phyloP scores from a whole-genome alignment of 1,140 invertebrate species.

The Ladona fulva region DNA sequence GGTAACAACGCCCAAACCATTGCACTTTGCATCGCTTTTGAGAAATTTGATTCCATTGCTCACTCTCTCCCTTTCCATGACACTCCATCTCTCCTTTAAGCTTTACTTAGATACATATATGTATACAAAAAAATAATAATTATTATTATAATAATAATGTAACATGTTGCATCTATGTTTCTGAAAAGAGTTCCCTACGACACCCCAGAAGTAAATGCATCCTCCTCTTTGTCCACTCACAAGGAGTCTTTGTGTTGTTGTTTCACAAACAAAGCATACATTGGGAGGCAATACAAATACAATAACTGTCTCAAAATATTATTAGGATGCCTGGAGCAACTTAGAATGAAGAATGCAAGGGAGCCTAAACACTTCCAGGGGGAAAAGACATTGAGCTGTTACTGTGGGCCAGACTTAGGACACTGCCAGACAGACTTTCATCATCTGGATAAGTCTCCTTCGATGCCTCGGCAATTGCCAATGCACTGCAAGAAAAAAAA shows the following conservation, averaged over 20 bases:
- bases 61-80: neutral
- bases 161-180: constrained; percentile 2
- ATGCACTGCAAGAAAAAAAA: constrained; percentile 53
- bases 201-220: neutral
- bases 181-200: too few relatives aligned
- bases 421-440: constrained; percentile 82
- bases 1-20: neutral
- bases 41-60: neutral
- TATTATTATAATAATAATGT: constrained; percentile 10
- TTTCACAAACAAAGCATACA: too few relatives aligned
- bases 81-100: neutral
- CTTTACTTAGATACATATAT: neutral
- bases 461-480: constrained; percentile 82
- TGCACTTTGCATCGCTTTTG: neutral
- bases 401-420: constrained; percentile 87
- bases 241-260: too few relatives aligned
- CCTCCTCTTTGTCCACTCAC: neutral
- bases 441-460: constrained; percentile 77
- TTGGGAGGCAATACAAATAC: neutral
- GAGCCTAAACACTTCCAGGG: constrained; percentile 64
- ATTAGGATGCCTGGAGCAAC: neutral
- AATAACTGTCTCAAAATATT: neutral
- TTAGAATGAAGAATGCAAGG: neutral
- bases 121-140: constrained; percentile 9
- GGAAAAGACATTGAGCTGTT: constrained; percentile 84